These are phyloP conservation scores for Picus viridis DNA, from an alignment of 2,797 vertebrate genomes.

Conservation along the genomic window DNA sequence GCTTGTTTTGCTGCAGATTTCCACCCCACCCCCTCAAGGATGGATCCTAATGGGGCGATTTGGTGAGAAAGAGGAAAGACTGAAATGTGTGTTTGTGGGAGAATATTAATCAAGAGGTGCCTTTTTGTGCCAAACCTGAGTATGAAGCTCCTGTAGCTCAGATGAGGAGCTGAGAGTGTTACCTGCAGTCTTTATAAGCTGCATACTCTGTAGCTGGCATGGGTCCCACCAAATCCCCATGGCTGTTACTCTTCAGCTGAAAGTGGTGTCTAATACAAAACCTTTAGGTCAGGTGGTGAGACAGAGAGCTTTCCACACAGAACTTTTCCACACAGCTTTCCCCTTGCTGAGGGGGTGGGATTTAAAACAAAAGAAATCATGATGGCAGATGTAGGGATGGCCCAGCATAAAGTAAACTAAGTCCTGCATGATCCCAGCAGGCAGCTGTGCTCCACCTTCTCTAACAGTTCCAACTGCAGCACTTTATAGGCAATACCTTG, in stretches of 20 bases:
- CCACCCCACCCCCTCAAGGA: neutral
- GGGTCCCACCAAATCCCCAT: neutral
- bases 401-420: neutral
- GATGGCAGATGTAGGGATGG: neutral
- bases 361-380: neutral
- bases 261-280: neutral
- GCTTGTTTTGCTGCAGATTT: conserved; percentile 19
- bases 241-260: neutral
- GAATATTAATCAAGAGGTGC: conserved; percentile 16
- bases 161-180: neutral
- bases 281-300: neutral
- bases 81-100: neutral
- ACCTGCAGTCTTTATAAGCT: neutral
- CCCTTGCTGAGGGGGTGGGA: neutral
- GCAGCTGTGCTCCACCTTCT: neutral
- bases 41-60: conserved; percentile 9
- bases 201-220: neutral
- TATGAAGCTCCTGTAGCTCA: neutral
- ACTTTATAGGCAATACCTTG: conserved; percentile 11
- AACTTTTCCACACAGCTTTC: no score
- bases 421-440: neutral
- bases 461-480: neutral
- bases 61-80: neutral
- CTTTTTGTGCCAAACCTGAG: neutral
- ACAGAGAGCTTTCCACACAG: neutral